Evolutionary conservation across 2,113 vertebrate species (phyloP).

Genomic region (Mus pahari): DNA sequence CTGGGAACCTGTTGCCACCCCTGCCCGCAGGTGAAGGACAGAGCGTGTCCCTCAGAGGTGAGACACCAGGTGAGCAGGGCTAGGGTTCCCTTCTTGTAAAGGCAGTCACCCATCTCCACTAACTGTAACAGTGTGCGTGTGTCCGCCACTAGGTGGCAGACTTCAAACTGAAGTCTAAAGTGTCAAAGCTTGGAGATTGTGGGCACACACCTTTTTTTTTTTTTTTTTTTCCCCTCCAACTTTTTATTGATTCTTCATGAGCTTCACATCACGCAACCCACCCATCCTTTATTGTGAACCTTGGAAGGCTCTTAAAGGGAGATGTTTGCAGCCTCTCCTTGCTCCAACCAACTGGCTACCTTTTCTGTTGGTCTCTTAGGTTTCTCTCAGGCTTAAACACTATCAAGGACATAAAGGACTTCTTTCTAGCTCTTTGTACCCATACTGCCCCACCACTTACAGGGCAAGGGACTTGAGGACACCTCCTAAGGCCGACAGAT

Average conservation of each 20-base stretch:
- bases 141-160: neutral
- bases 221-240: neutral
- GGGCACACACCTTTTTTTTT: no score
- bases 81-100: neutral
- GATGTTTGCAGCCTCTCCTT: neutral
- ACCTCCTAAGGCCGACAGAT: neutral
- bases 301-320: neutral
- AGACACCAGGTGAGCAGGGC: neutral
- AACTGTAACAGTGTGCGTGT: accelerated
- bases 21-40: neutral
- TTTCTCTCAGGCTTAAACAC: neutral
- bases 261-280: neutral
- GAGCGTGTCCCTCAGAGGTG: neutral
- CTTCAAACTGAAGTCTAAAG: neutral
- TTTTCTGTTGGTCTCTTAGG: neutral
- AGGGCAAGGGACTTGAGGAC: no score
- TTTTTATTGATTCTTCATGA: neutral
- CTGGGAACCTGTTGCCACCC: neutral
- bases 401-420: accelerated
- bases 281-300: neutral
- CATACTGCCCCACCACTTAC: neutral
- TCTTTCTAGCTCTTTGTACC: neutral
- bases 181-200: neutral
- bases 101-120: neutral
- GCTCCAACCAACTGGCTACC: neutral